Evolutionary conservation across 2,113 vertebrate genomes (phyloP), one percentile per base, ranked within the genome.

Genomic region (Bufo bufo): DNA sequence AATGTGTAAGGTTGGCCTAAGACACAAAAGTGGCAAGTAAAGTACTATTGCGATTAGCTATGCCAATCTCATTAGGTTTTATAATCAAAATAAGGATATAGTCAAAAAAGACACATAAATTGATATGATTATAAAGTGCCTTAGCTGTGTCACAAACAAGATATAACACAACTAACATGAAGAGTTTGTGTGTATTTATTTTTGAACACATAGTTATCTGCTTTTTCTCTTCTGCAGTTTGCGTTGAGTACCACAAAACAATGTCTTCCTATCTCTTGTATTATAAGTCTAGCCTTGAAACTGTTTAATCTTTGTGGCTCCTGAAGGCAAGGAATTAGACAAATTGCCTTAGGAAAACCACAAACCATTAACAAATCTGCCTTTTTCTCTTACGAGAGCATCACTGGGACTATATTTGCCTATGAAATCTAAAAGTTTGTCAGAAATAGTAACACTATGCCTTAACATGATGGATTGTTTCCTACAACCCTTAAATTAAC

Each of bases 401-500:
- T 90, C 90, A 90, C 59, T 56, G 90, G 91, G 91, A 91, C 85
- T 89, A 87, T 87, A 92, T 92, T 90, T 92, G 92, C 91, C 94
- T 95, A 92, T 0, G 89, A 92, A 93, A 94, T 92, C 92, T 93
- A 95, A 94, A 94, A 93, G 92, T 91, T 93, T 92, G 91, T 91
- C 91, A 91, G 91, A 93, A 91, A 94, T 90, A 93, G 91, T 89
- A 92, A 93, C 83, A 92, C 88, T 92, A 93, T 90, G 94, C 92
- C 94, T 94, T 93, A 94, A 94, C 94, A 94, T 94, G 93, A 96
- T 93, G 92, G 92, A 95, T 96, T 93, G 92, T 94, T 94, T 94
- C 93, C 93, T 94, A 92, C 92, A 94, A 92, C 91, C 93, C 93
- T 93, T 92, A 94, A 95, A 96, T 97, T 96, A 96, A 93, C 95